Base-by-base conservation (phyloP, 2,113 vertebrate genomes). In the Poeciliopsis turrubarensis region DNA sequence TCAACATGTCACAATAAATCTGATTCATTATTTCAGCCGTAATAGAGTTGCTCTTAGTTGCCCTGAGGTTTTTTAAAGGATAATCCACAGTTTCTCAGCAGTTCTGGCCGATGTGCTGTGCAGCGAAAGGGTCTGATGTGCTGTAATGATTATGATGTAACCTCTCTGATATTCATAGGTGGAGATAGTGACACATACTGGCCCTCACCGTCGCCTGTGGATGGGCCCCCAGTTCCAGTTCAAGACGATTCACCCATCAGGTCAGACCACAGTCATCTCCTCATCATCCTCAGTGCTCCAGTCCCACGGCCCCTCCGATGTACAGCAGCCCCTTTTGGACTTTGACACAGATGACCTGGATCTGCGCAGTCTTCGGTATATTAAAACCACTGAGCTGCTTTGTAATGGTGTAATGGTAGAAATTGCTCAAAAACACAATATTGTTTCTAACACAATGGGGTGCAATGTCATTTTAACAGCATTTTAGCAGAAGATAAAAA, bases 221-320 rank as follows among this genome's bases (percentile, higher is more conserved):
- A 99, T 99, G 98, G 98, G 98, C 60, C 98, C 98, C 0, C 98
- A 99, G 94, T 99, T 99, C 91, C 97, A 99, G 92, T 99, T 99
- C 86, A 99, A 99, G 95, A 99, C 97, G 14, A 98, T 99, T 84
- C 97, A 98, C n/a, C 96, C 98, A 13, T 99, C 97, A 0, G 98
- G 98, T 75, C 98, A 99, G 86, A 99, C 98, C 37, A 99, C 97
- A 0, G 96, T 99, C 83, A 99, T 99, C 87, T 99, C 98, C 15
- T 99, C 98, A 74, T 99, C 97, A 22, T 99, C 97, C 19, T 99
- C 98, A 0, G 98, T 99, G 86, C 95, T 99, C 69, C 97, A 99
- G 92, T 97, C 97, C 2, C 98, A 99, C 9, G 97, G 97, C 8
- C 96, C 97, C 0, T 94, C 92, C 3, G 96, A 99, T 57, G 96